phyloP scores from a whole-genome alignment of 2,888 invertebrate genomes.

The Mechanitis mazaeus region DNA sequence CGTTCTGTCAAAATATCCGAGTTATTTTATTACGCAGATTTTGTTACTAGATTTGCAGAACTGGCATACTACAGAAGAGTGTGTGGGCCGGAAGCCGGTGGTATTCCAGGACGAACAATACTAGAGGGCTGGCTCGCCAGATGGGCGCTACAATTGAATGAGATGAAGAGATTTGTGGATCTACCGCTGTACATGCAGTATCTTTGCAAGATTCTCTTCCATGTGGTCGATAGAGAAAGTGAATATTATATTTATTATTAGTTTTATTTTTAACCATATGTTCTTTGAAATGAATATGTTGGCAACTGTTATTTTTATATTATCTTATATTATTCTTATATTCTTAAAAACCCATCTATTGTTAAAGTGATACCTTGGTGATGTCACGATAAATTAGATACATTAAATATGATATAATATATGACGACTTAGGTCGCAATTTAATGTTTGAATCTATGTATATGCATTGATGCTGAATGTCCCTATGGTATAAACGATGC shows the following conservation, averaged over 20 bases:
- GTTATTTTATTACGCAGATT: slow-evolving; percentile 7
- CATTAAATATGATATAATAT: too few species aligned
- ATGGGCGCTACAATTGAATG: slow-evolving; percentile 78
- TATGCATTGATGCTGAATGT: too few species aligned
- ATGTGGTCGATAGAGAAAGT: slow-evolving; percentile 82
- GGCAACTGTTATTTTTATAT: too few species aligned
- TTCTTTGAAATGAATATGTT: too few species aligned
- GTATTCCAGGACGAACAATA: slow-evolving; percentile 70
- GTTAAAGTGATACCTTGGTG: too few species aligned
- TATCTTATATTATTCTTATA: too few species aligned
- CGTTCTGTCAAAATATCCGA: background rate
- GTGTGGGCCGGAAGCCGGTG: slow-evolving; percentile 65
- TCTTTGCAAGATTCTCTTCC: slow-evolving; percentile 83
- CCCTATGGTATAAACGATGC: too few species aligned
- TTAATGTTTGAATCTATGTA: too few species aligned
- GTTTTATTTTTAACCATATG: background rate
- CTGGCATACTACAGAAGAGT: slow-evolving; percentile 66
- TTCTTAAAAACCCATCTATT: too few species aligned
- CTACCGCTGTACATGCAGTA: slow-evolving; percentile 85
- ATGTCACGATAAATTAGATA: too few species aligned
- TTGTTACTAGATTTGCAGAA: slow-evolving; percentile 54
- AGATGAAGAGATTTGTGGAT: slow-evolving; percentile 73
- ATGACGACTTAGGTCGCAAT: too few species aligned
- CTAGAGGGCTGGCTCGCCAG: slow-evolving; percentile 83
- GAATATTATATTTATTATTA: slow-evolving; percentile 36